Conservation (phyloP, 64 coral and sea anemone genomes). For the Montipora efflorescens region DNA sequence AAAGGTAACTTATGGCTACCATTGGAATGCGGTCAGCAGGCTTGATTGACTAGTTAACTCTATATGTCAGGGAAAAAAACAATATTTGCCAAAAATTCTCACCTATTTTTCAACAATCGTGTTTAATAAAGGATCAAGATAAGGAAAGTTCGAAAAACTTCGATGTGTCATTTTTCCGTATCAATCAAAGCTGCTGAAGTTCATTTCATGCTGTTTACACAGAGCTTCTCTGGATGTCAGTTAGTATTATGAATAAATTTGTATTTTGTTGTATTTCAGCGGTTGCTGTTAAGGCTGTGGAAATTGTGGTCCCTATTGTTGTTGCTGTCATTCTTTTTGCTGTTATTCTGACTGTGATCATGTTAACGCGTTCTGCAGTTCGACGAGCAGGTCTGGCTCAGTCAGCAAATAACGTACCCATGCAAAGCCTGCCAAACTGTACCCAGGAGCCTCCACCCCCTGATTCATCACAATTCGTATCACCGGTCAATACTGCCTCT, state of each 20-base stretch:
- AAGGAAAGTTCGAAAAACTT: too few relatives aligned
- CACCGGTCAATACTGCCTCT: too few relatives aligned
- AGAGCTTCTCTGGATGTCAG: background rate
- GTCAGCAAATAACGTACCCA: background rate
- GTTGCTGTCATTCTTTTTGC: conserved; percentile 6
- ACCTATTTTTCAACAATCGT: too few relatives aligned
- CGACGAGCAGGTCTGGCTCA: background rate
- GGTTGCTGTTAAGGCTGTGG: background rate
- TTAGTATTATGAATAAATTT: background rate
- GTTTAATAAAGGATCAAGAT: too few relatives aligned
- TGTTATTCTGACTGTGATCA: background rate
- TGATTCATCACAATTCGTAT: too few relatives aligned
- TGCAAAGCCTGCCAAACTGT: background rate
- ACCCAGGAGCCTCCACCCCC: too few relatives aligned
- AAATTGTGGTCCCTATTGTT: background rate
- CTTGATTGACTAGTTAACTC: background rate
- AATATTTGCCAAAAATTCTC: background rate
- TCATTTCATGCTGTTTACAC: too few relatives aligned
- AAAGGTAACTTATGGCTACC: background rate
- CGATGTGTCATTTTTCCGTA: too few relatives aligned
- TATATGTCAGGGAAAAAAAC: background rate
- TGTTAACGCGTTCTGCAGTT: background rate
- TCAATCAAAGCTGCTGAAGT: too few relatives aligned
- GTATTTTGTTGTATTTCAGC: background rate
- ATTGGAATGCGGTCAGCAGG: background rate